Conservation (phyloP, 1,140 invertebrate species). For the Drosophila parvula region DNA sequence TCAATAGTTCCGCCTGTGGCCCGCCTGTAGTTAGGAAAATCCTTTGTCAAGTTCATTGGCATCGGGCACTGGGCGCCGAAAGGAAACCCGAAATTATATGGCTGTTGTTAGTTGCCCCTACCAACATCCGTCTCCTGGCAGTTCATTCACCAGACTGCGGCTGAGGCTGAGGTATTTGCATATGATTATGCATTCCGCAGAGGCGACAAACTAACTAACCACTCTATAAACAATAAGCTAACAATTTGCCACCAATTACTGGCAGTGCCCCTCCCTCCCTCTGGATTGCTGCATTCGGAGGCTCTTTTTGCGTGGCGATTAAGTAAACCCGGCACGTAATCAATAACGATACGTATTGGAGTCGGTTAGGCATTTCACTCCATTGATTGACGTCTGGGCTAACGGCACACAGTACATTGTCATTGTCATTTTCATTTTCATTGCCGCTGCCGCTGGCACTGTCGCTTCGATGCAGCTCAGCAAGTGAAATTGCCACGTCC, state of each 20-base stretch:
- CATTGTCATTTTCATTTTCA: constrained; percentile 61
- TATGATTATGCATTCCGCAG: constrained; percentile 67
- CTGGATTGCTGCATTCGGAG: constrained; percentile 7
- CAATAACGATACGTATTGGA: constrained; percentile 58
- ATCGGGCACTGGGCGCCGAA: constrained; percentile 19
- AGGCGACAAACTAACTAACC: constrained; percentile 60
- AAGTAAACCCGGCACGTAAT: constrained; percentile 74
- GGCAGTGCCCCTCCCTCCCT: background rate
- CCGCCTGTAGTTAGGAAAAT: constrained; percentile 18
- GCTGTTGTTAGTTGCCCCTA: too few species aligned
- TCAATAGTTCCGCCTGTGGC: constrained; percentile 42
- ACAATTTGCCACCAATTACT: constrained; percentile 64
- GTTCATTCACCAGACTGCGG: constrained; percentile 69
- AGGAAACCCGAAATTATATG: constrained; percentile 44
- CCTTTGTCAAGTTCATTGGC: constrained; percentile 57
- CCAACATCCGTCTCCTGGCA: constrained; percentile 37
- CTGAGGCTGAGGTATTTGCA: constrained; percentile 35
- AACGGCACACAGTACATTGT: constrained; percentile 61
- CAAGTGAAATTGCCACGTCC: constrained; percentile 69
- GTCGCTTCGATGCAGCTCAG: constrained; percentile 13
- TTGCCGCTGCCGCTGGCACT: constrained; percentile 34
- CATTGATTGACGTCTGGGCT: constrained; percentile 59
- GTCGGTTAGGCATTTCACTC: constrained; percentile 62
- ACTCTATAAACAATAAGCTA: constrained; percentile 51
- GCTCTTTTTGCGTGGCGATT: constrained; percentile 42